Evolutionary conservation across 2,797 vertebrate genomes (phyloP).

Genomic region (Florisuga fusca): DNA sequence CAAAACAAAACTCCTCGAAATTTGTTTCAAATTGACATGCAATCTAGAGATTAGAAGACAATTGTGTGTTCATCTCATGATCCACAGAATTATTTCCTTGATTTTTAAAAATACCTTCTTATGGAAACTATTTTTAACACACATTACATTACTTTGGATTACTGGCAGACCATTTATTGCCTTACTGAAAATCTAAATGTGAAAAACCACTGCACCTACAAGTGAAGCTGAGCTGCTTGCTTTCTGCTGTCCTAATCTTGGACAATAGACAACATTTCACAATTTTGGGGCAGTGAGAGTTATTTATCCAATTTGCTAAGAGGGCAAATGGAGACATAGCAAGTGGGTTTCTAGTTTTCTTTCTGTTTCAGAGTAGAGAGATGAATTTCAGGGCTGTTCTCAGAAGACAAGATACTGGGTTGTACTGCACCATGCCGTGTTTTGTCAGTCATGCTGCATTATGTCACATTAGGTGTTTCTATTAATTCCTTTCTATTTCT

Average conservation of each 20-base stretch:
- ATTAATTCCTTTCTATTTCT: conserved; percentile 70
- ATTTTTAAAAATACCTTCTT: background rate
- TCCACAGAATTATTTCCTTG: background rate
- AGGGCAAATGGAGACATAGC: conserved; percentile 23
- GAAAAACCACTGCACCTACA: background rate
- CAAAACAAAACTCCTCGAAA: background rate
- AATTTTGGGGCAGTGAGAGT: background rate
- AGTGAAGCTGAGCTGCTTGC: background rate
- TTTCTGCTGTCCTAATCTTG: background rate
- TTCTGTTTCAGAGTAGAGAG: conserved; percentile 44
- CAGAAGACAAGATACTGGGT: conserved; percentile 59
- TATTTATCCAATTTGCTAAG: conserved; percentile 46
- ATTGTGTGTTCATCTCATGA: background rate
- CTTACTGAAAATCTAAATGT: background rate
- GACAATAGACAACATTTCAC: background rate
- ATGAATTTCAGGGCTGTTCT: conserved; percentile 65
- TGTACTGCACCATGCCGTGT: conserved; percentile 55
- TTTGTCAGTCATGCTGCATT: conserved; percentile 76
- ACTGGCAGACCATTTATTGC: background rate
- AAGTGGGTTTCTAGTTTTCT: background rate
- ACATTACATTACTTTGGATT: background rate
- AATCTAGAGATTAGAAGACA: background rate
- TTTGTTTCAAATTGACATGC: background rate
- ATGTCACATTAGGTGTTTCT: conserved; percentile 68
- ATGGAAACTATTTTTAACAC: background rate